phyloP scores from a whole-genome alignment of 2,797 vertebrate genomes.

The Danio albolineatus region DNA sequence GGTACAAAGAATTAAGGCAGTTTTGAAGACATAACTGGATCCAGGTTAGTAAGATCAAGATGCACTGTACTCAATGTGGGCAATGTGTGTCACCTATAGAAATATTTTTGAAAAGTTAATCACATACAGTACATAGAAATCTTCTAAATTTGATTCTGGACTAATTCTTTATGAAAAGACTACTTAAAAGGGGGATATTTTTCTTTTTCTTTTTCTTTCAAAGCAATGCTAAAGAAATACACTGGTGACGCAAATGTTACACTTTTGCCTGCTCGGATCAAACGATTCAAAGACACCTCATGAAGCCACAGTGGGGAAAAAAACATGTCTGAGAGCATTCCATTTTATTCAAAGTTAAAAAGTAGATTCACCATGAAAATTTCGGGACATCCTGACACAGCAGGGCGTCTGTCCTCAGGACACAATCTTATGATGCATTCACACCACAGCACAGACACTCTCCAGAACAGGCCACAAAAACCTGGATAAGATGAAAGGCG shows the following conservation, averaged over 20 bases:
- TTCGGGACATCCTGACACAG: slow-evolving; percentile 43
- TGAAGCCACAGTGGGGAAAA: slow-evolving; percentile 43
- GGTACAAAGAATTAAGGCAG: too few species aligned
- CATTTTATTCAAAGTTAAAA: slow-evolving; percentile 43
- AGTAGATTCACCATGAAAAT: slow-evolving; percentile 45
- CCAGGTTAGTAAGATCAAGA: too few species aligned
- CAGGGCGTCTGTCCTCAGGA: slow-evolving; percentile 43
- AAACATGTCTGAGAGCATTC: slow-evolving; percentile 50
- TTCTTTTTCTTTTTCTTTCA: slow-evolving; percentile 2
- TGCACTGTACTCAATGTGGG: too few species aligned
- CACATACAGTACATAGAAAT: not conserved
- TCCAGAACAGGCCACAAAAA: slow-evolving; percentile 21
- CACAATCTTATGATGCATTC: slow-evolving; percentile 35
- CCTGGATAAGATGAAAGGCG: slow-evolving; percentile 17
- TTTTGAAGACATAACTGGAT: too few species aligned
- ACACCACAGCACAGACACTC: not conserved
- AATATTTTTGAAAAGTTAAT: not conserved
- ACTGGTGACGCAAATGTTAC: slow-evolving; percentile 20
- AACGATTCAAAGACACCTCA: slow-evolving; percentile 44
- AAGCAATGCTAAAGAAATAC: slow-evolving; percentile 44
- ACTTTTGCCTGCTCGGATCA: slow-evolving; percentile 50
- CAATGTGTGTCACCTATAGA: not conserved
- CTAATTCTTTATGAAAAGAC: not conserved
- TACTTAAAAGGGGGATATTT: not conserved
- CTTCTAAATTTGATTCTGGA: not conserved